phyloP scores from a whole-genome alignment of 2,888 invertebrate species.

The Thymelicus lineola region DNA sequence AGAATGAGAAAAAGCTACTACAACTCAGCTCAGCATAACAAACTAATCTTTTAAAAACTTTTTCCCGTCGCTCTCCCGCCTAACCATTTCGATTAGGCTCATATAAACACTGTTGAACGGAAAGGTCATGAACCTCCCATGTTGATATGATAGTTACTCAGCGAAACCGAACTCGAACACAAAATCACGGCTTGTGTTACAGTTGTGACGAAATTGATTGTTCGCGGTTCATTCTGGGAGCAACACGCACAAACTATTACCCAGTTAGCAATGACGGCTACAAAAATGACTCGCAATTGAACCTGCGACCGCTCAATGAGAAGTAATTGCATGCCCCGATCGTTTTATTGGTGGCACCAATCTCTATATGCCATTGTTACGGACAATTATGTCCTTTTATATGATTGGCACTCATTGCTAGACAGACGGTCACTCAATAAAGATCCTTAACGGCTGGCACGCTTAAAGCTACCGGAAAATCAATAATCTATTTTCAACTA shows the following conservation, averaged over 20 bases:
- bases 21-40: background rate
- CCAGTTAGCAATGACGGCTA: slow-evolving; percentile 55
- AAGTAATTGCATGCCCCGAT: slow-evolving; percentile 69
- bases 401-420: background rate
- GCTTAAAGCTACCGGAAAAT: slow-evolving; percentile 34
- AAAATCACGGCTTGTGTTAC: slow-evolving; percentile 28
- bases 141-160: slow-evolving; percentile 9
- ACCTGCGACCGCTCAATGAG: slow-evolving; percentile 73
- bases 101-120: slow-evolving; percentile 8
- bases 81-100: slow-evolving; percentile 1
- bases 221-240: slow-evolving; percentile 34
- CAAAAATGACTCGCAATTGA: slow-evolving; percentile 75
- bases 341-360: slow-evolving; percentile 60
- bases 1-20: background rate
- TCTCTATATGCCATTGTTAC: slow-evolving; percentile 55
- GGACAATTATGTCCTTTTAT: slow-evolving; percentile 27
- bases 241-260: slow-evolving; percentile 49
- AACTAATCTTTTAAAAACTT: background rate
- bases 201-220: slow-evolving; percentile 38
- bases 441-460: slow-evolving; percentile 21
- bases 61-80: background rate
- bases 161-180: slow-evolving; percentile 13
- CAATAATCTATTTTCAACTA: slow-evolving; percentile 35
- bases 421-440: slow-evolving; percentile 25
- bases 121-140: slow-evolving; percentile 9